Base-by-base conservation (phyloP, 2,113 vertebrate genomes). In the Actenoides hombroni region DNA sequence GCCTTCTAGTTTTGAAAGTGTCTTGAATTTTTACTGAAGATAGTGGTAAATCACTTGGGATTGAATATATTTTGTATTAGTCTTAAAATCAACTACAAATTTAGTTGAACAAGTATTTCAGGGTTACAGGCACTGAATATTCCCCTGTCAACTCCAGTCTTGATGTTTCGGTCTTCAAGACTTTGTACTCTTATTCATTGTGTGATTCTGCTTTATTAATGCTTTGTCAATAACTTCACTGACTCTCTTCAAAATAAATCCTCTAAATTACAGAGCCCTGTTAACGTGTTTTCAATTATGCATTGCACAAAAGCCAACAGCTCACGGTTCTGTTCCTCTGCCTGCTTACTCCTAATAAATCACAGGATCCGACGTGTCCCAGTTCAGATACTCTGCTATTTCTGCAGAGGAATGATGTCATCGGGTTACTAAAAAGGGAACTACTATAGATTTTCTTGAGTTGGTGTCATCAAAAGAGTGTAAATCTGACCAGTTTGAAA, bases 371-470 rank as follows among this genome's bases (percentile, higher is more conserved):
- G 73, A 40, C 63, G 9, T 5, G 29, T 92, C 88, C 79, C 61
- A 24, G 82, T 31, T 70, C 69, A 59, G 25, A 9, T 33, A 8
- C 57, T 63, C 73, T 69, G 53, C 86, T 73, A 11, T 70, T 82
- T 53, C 71, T 86, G 90, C 48, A 94, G 79, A 84, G 68, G 67
- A 89, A 20, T 94, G 81, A 51, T 78, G 97, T 76, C 48, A 88
- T 11, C 51, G 59, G 89, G 83, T 94, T 94, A 63, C 94, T 92
- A 83, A 94, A 78, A 93, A 88, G 86, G 25, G 86, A 88, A 96
- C 57, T 60, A 73, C 33, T 71, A 90, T 93, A 20, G 90, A 95
- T 93, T 95, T 88, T 70, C 90, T 57, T 44, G 39, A 71, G 79
- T 49, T 46, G 5, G 23, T 79, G 21, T 73, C 84, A 77, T 51